Percentiles rank a stretch among this genome's conserved stretches.
Conservation (phyloP, 2,113 vertebrate species). For the Solenodon paradoxus region DNA sequence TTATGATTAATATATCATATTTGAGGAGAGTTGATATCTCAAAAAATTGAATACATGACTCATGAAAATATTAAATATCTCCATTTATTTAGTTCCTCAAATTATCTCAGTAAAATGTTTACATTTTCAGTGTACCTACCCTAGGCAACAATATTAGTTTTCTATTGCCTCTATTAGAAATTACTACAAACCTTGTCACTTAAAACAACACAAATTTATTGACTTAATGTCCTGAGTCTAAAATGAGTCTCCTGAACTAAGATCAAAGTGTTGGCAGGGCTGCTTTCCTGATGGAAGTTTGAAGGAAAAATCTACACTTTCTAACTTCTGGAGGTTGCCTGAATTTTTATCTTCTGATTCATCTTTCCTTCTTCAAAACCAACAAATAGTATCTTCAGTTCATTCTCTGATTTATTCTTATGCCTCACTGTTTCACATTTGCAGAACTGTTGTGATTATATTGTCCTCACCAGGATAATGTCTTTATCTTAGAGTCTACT, state of each 20-base stretch:
- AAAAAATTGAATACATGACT: background rate
- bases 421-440: background rate
- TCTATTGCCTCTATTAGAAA: background rate
- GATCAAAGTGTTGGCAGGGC: too few species aligned
- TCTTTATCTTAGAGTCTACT: too few species aligned
- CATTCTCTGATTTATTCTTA: background rate
- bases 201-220: too few species aligned
- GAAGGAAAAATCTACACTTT: background rate
- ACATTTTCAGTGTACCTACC: background rate
- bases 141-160: background rate
- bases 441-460: background rate
- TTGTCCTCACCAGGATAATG: background rate
- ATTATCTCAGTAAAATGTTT: background rate
- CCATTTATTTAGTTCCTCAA: background rate
- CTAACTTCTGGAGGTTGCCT: background rate
- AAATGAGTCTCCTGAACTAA: too few species aligned
- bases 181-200: background rate
- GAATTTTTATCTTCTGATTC: background rate
- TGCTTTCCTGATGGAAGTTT: background rate
- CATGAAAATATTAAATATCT: background rate
- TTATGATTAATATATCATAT: background rate
- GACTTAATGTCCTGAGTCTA: too few species aligned
- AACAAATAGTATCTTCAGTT: background rate
- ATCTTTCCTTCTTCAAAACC: background rate
- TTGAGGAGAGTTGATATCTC: background rate